Conservation (phyloP, 2,797 vertebrate genomes). For the Rousettus madagascariensis region DNA sequence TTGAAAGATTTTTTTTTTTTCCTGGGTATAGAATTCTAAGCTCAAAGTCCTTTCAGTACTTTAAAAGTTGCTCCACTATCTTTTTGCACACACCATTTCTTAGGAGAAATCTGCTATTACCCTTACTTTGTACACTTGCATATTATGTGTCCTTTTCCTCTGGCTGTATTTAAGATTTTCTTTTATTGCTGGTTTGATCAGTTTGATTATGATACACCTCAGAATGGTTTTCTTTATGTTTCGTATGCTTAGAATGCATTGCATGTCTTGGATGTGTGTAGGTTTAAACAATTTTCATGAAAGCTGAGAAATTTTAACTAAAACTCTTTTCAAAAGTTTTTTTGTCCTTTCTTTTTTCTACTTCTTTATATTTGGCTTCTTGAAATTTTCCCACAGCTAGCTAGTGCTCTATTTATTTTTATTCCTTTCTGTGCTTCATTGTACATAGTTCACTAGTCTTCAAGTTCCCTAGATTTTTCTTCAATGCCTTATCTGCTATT, state of each 20-base stretch:
- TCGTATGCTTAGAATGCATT: neutral
- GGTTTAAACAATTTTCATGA: neutral
- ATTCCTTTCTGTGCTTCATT: neutral
- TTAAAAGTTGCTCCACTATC: neutral
- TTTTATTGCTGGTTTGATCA: neutral
- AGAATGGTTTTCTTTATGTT: neutral
- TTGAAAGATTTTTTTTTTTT: too few species aligned
- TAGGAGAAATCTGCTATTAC: neutral
- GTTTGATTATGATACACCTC: neutral
- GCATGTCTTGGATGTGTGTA: neutral
- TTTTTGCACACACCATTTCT: neutral
- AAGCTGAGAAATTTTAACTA: neutral
- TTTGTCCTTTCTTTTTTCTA: neutral
- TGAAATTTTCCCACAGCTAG: neutral
- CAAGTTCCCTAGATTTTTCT: neutral
- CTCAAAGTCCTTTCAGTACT: too few species aligned
- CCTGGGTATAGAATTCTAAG: too few species aligned
- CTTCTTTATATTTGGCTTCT: neutral
- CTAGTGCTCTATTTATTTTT: neutral
- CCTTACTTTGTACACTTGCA: neutral
- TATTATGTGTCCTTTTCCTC: neutral
- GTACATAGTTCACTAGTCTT: neutral
- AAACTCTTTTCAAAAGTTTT: neutral
- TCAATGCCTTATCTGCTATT: neutral
- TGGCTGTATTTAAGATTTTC: too few species aligned